A percentile compares a stretch with the other conserved stretches of the same genome.
Conservation (phyloP, 2,797 vertebrate species). For the Macroramphosus scolopax region DNA sequence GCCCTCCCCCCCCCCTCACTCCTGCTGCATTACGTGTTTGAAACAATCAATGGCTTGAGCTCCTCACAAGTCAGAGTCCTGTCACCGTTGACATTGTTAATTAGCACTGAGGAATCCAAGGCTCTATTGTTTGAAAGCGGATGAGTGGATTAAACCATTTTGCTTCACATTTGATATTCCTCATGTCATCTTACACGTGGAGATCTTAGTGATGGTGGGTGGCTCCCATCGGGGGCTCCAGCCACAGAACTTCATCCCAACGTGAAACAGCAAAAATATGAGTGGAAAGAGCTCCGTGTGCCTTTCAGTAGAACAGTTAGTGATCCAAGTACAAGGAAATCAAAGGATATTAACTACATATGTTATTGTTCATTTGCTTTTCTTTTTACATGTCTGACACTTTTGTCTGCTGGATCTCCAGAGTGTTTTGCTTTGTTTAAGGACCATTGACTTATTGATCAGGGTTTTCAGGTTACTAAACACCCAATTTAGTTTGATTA, state of each 20-base stretch:
- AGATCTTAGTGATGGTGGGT: slow-evolving; percentile 58
- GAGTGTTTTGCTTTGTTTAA: slow-evolving; percentile 67
- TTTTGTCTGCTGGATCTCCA: slow-evolving; percentile 54
- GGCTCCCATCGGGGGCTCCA: slow-evolving; percentile 40
- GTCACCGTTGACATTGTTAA: slow-evolving; percentile 66
- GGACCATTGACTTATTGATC: slow-evolving; percentile 68
- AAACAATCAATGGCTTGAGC: slow-evolving; percentile 62
- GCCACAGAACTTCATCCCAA: slow-evolving; percentile 54
- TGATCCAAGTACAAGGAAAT: slow-evolving; percentile 21
- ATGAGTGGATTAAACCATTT: slow-evolving; percentile 64
- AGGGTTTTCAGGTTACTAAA: slow-evolving; percentile 54
- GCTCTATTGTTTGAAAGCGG: slow-evolving; percentile 58
- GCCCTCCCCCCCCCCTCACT: slow-evolving; percentile 3
- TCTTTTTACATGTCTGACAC: slow-evolving; percentile 55
- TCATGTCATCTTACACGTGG: slow-evolving; percentile 53
- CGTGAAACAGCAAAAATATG: slow-evolving; percentile 44
- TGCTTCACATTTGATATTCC: slow-evolving; percentile 66
- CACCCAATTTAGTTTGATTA: slow-evolving; percentile 36
- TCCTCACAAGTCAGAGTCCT: slow-evolving; percentile 56
- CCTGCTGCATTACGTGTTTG: slow-evolving; percentile 37
- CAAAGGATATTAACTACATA: slow-evolving; percentile 15
- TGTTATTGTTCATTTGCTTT: slow-evolving; percentile 47
- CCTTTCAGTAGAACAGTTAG: slow-evolving; percentile 14
- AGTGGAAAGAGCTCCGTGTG: slow-evolving; percentile 21
- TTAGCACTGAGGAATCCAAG: slow-evolving; percentile 65